Evolutionary conservation across 2,888 invertebrate genomes (phyloP).

Genomic region (Tenodera sinensis): DNA sequence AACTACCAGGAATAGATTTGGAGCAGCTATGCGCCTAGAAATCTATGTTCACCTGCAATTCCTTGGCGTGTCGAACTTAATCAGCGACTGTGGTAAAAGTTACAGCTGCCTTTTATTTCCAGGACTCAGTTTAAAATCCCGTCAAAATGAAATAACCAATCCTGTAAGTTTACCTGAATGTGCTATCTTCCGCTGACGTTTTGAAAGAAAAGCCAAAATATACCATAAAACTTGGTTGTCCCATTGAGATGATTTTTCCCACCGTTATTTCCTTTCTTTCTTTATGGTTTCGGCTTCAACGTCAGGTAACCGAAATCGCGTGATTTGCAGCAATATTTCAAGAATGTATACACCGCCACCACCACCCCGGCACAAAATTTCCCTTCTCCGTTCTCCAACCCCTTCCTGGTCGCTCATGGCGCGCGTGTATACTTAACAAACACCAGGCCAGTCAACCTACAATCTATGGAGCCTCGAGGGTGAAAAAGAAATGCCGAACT

Average conservation of each 20-base stretch:
- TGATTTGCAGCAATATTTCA: constrained; percentile 22
- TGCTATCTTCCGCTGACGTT: neutral
- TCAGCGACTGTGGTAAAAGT: neutral
- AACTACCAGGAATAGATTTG: too few relatives aligned
- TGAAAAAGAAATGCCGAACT: neutral
- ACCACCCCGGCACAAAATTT: neutral
- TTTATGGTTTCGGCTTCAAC: neutral
- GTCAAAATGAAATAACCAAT: neutral
- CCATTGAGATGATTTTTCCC: neutral
- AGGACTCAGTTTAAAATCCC: neutral
- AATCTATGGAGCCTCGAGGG: neutral
- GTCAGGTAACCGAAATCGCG: constrained; percentile 3
- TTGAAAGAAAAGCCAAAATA: neutral
- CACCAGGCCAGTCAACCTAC: neutral
- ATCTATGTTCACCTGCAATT: neutral
- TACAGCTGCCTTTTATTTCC: neutral
- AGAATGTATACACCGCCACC: neutral
- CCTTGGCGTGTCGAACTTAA: neutral
- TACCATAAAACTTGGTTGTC: neutral
- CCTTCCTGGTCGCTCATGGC: neutral
- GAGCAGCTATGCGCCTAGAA: neutral
- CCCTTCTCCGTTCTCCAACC: neutral
- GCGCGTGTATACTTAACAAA: neutral
- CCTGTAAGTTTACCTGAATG: neutral
- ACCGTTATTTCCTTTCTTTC: neutral